Evolutionary conservation across 2,888 invertebrate genomes (phyloP), one percentile per base, ranked within the genome.

Genomic region (Danaus chrysippus): DNA sequence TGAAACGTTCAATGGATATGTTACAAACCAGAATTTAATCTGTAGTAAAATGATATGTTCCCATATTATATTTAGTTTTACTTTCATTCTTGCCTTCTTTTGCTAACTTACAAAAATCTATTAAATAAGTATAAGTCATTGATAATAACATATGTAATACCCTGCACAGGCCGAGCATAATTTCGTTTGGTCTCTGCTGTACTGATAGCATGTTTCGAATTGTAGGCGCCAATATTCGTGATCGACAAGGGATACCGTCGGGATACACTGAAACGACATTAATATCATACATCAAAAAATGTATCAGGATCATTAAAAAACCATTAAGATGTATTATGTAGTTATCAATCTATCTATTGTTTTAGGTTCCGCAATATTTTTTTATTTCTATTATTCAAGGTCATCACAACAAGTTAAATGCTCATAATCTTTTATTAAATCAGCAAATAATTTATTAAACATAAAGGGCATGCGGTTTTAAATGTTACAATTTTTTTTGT

Each of bases 141-240:
- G 6, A 65, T 3, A 54, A 44, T 42, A 3, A 44, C 15, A 23
- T 17, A 52, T 54, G 58, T 6, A 34, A 8, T 71, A 83, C 86
- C 77, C 82, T 79, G 62, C 86, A 86, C 63, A 81, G 65, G n/a
- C 70, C 77, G 10, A 82, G 76, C 80, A 83, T 79, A 23, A 86
- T 82, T 69, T 82, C 79, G 55, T 75, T 82, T 0, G 59, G 61
- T 2, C 78, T 68, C 2, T 60, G 44, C 17, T 59, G 58, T 2
- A 79, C 67, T 2, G 59, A 59, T 0, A 70, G 58, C 9, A 74
- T 10, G 0, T 58, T 34, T 42, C 62, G 67, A 3, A 82, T 56
- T 0, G 55, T 42, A 5, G 49, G 12, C 8, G 82, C 80, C 61
- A 83, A 54, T 42, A 73, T 69, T n/a, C 62, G 61, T 0, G 83